Evolutionary conservation across 2,113 vertebrate genomes (phyloP).

Genomic region (Archilochus colubris): DNA sequence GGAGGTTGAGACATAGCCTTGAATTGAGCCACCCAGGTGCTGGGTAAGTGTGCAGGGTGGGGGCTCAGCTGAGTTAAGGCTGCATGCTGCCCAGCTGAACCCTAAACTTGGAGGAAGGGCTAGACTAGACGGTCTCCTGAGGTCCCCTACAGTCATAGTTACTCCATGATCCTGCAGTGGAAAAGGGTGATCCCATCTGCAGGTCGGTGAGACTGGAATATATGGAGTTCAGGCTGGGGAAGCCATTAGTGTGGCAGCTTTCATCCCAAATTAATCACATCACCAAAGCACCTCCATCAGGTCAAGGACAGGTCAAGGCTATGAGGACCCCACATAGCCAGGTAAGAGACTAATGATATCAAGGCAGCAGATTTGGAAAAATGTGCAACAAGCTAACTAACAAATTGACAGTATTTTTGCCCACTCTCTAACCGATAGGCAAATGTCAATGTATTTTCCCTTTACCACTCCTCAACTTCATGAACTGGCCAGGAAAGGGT

Average conservation of each 20-base stretch:
- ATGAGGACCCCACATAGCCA: background rate
- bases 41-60: background rate
- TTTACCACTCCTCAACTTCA: background rate
- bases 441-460: background rate
- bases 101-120: fast-evolving
- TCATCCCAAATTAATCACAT: background rate
- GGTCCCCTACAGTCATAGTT: background rate
- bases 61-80: background rate
- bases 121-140: background rate
- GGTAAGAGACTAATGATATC: background rate
- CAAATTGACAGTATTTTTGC: background rate
- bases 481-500: background rate
- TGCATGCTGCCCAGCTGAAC: background rate
- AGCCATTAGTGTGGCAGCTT: background rate
- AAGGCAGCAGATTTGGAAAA: background rate
- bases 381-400: background rate
- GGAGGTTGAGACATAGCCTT: background rate
- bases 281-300: background rate
- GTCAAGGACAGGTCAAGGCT: too few relatives aligned
- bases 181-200: background rate
- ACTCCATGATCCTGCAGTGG: background rate
- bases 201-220: background rate
- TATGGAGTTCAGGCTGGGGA: background rate
- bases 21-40: background rate
- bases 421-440: background rate